phyloP scores from a whole-genome alignment of 2,888 invertebrate species.

The Leptogaster cylindrica region DNA sequence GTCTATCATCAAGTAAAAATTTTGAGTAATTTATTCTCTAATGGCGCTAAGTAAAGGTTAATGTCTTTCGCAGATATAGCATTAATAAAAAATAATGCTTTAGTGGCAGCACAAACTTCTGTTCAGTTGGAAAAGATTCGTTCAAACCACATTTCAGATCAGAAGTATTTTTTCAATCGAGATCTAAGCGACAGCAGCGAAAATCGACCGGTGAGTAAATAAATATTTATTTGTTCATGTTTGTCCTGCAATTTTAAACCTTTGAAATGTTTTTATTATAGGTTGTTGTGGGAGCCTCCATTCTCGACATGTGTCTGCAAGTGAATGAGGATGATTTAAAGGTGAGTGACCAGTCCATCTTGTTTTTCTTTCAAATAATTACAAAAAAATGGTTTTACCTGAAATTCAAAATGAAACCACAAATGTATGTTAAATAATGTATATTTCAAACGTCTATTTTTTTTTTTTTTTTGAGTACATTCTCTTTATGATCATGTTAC shows the following conservation, averaged over 20 bases:
- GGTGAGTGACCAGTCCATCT: conserved; percentile 64
- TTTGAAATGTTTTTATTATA: conserved; percentile 58
- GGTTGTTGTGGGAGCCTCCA: conserved; percentile 80
- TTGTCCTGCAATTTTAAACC: not conserved
- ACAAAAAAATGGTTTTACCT: not conserved
- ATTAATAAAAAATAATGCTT: conserved; percentile 92
- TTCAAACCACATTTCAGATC: too few relatives aligned
- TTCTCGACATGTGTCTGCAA: conserved; percentile 74
- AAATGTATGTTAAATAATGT: conserved; percentile 29
- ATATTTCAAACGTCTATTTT: conserved; percentile 37
- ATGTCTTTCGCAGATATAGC: conserved; percentile 81
- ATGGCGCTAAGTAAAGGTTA: too few relatives aligned
- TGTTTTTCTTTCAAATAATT: not conserved
- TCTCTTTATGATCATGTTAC: conserved; percentile 35
- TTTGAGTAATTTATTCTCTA: conserved; percentile 50
- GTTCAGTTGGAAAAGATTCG: conserved; percentile 62
- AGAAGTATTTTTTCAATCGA: too few relatives aligned
- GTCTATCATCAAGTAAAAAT: conserved; percentile 78
- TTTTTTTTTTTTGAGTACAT: conserved; percentile 38
- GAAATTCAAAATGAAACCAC: not conserved
- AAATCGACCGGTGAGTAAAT: conserved; percentile 47
- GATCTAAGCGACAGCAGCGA: not conserved
- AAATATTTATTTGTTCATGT: conserved; percentile 16
- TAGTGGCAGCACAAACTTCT: conserved; percentile 81
- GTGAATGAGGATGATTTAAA: conserved; percentile 68